Evolutionary conservation across 1,140 invertebrate species (phyloP), one percentile per base, ranked within the genome.

Genomic region (Gryon sp.): DNA sequence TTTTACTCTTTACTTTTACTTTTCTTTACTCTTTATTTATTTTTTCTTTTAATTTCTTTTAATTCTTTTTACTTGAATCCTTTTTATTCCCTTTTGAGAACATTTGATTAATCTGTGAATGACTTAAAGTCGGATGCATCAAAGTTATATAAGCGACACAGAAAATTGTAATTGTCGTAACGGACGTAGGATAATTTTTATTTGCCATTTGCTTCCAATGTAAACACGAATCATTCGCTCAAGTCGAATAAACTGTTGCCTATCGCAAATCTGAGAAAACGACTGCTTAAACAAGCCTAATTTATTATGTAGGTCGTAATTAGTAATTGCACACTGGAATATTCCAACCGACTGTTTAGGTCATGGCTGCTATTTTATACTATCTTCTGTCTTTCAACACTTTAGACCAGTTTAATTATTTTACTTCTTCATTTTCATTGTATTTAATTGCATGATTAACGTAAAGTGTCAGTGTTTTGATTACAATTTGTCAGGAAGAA

Each of bases 91-190:
- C 7, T 26, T 30, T 57, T 50, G 6, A 20, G 28, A 28, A 22
- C 19, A 46, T 28, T 60, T 70, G 53, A 70, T 70, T 70, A 60
- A 46, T 52, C 50, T 11, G 20, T 9, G 26, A 7, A 20, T 46
- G 66, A 52, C 52, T 50, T 52, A 15, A 18, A 22, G n/a, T 16
- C 15, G 55, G 12, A 43, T 32, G 43, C n/a, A 11, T 55, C 20
- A 2, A 32, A 20, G 41, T 82, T 81, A 80, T 74, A 48, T 80
- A 82, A 81, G 48, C 55, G 74, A 55, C 66, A 78, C 50, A 80
- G 79, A 83, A n/a, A 79, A 82, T 77, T 52, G 66, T 78, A 76
- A 75, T 80, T 60, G 30, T 72, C 62, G 52, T 15, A 15, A 12
- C 26, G 22, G 18, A 22, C 19, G 26, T 7, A 30, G 32, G 28